Conservation (phyloP, 2,888 invertebrate species). For the Falcaria lacertinaria region DNA sequence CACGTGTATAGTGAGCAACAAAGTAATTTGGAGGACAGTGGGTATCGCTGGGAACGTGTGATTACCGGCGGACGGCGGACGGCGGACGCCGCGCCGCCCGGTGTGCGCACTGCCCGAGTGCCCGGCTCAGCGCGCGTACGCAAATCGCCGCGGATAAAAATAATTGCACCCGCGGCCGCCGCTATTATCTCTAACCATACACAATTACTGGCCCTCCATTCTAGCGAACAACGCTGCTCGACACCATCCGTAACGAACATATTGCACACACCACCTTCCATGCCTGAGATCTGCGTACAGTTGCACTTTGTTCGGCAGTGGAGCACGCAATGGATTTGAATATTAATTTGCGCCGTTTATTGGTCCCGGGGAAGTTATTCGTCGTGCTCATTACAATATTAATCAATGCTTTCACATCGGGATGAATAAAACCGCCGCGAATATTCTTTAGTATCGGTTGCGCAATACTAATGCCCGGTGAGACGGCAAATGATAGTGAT, state of each 20-base stretch:
- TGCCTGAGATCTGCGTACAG: neutral
- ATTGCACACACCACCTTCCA: neutral
- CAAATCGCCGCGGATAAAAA: constrained; percentile 63
- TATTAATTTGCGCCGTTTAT: neutral
- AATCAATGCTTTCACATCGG: constrained; percentile 65
- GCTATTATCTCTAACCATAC: constrained; percentile 65
- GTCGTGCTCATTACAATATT: constrained; percentile 71
- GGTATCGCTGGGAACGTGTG: constrained; percentile 25
- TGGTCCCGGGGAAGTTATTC: constrained; percentile 34
- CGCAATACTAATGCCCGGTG: constrained; percentile 49
- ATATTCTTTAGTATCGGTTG: constrained; percentile 51
- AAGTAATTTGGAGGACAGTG: constrained; percentile 33
- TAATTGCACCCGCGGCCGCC: constrained; percentile 61
- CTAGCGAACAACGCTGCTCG: constrained; percentile 11
- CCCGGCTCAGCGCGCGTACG: constrained; percentile 44
- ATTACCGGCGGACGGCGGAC: too few species aligned
- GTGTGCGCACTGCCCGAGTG: constrained; percentile 1
- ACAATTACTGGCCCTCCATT: constrained; percentile 54
- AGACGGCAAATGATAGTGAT: constrained; percentile 40
- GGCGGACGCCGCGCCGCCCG: too few species aligned
- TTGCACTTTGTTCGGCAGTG: neutral
- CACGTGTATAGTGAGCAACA: constrained; percentile 23
- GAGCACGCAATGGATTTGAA: neutral
- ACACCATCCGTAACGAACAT: neutral
- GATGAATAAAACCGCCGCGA: constrained; percentile 50